phyloP scores from a whole-genome alignment of 2,113 vertebrate genomes.

The Pampusana beccarii region DNA sequence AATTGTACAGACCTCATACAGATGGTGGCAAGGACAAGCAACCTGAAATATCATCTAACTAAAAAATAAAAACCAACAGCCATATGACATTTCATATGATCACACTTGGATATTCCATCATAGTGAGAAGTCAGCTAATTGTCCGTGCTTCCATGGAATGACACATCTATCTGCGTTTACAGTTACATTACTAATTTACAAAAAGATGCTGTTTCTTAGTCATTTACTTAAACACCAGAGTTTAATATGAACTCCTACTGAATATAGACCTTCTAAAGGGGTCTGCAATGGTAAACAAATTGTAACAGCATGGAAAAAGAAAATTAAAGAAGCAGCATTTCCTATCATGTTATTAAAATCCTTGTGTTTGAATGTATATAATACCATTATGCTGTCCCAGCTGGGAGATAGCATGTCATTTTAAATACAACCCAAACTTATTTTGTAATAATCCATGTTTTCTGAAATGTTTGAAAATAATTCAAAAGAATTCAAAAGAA shows the following conservation, averaged over 20 bases:
- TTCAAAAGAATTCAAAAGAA: background rate
- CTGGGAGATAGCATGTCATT: background rate
- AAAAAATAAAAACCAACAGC: background rate
- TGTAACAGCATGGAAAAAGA: background rate
- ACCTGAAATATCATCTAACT: background rate
- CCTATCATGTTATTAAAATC: background rate
- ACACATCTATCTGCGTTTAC: background rate
- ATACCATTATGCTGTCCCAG: background rate
- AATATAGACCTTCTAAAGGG: background rate
- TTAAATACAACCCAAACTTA: accelerated
- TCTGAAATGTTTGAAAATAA: background rate
- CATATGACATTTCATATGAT: background rate
- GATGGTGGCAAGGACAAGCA: background rate
- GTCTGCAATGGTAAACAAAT: background rate
- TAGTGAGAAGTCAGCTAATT: background rate
- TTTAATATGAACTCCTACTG: background rate
- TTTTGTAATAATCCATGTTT: background rate
- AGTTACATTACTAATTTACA: background rate
- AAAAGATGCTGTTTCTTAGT: background rate
- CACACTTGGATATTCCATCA: background rate
- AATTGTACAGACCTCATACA: background rate
- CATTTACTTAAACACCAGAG: background rate
- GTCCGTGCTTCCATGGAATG: background rate
- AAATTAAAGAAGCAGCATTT: background rate
- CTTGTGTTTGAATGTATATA: background rate